Conservation (phyloP, 1,140 invertebrate genomes). For the Whitmania pigra region DNA sequence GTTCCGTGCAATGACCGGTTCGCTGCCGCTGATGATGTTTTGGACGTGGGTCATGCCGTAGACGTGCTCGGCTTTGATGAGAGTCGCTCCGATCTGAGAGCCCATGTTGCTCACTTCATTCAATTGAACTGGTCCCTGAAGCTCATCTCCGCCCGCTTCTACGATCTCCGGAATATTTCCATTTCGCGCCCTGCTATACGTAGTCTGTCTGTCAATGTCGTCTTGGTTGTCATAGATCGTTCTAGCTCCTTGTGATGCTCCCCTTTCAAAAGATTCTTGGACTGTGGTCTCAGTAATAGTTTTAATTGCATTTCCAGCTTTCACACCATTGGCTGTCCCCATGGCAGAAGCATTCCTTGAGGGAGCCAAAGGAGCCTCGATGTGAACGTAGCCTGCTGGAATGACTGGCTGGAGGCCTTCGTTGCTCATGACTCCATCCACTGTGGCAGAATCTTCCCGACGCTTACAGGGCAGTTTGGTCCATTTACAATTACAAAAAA, state of each 20-base stretch:
- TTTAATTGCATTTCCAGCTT: not conserved
- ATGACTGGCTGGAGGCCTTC: not conserved
- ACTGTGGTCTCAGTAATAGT: not conserved
- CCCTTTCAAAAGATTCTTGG: slow-evolving; percentile 6
- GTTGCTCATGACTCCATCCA: slow-evolving; percentile 4
- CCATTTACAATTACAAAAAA: no score
- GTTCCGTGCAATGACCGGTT: not conserved
- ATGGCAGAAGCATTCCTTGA: not conserved
- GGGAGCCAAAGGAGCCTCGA: slow-evolving; percentile 1
- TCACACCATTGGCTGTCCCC: not conserved
- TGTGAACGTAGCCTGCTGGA: slow-evolving; percentile 5
- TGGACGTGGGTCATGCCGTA: not conserved
- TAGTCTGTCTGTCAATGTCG: not conserved
- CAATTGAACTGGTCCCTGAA: not conserved
- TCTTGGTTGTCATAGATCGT: not conserved
- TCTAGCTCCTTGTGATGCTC: not conserved
- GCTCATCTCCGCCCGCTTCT: not conserved
- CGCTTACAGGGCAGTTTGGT: not conserved
- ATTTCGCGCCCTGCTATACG: not conserved
- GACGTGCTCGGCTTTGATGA: not conserved
- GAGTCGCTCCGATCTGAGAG: not conserved
- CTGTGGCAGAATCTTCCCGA: slow-evolving; percentile 4
- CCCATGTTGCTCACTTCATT: not conserved
- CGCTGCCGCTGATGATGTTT: slow-evolving; percentile 8
- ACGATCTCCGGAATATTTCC: not conserved